Conservation (phyloP, 2,113 vertebrate genomes). For the Saimiri boliviensis region DNA sequence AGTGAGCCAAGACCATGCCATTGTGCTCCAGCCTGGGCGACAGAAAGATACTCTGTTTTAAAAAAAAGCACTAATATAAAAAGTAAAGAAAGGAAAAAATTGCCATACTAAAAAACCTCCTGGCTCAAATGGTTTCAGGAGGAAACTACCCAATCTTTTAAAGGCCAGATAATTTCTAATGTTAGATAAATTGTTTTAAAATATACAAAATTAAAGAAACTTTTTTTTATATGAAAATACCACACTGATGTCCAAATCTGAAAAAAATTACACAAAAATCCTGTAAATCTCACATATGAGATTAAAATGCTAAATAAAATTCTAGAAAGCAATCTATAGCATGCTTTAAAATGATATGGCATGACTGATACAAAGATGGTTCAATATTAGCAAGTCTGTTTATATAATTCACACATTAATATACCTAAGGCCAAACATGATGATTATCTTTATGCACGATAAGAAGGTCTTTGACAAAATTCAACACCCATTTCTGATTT, state of each 20-base stretch:
- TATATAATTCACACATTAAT: neutral
- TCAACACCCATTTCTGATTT: neutral
- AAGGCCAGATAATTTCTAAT: neutral
- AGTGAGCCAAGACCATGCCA: no score
- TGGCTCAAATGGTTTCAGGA: neutral
- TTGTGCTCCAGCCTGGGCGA: no score
- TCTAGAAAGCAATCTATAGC: neutral
- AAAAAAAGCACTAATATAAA: neutral
- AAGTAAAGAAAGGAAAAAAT: neutral
- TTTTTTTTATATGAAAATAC: constrained; percentile 17
- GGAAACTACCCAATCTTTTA: neutral
- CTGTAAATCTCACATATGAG: neutral
- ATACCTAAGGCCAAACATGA: neutral
- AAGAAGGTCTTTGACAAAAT: neutral
- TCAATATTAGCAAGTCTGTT: neutral
- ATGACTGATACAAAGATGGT: neutral
- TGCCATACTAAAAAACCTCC: neutral
- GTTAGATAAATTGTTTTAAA: neutral
- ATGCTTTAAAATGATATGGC: neutral
- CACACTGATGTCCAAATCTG: neutral
- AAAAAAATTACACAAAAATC: neutral
- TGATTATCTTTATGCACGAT: neutral
- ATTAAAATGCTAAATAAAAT: neutral
- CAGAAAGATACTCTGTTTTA: neutral
- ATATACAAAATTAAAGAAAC: neutral